Percentiles rank a stretch among this genome's conserved stretches.
These are phyloP conservation scores for Phyllostomus discolor DNA, from an alignment of 2,113 vertebrate species.

Conservation along the genomic window DNA sequence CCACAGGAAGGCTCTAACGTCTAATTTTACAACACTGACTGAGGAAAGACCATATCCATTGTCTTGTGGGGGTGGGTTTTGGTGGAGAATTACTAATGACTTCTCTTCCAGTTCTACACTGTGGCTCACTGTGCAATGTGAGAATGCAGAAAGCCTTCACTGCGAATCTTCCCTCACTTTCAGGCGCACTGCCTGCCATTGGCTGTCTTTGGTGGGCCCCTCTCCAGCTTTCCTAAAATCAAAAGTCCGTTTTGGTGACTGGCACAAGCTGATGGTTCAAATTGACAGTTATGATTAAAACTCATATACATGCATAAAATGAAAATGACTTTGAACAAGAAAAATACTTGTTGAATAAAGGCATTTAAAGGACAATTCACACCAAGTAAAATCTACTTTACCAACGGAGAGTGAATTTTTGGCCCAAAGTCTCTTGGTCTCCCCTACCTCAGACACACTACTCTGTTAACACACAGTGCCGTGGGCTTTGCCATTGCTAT, in stretches of 20 bases:
- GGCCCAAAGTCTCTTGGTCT: neutral
- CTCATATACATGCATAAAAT: neutral
- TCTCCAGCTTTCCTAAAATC: neutral
- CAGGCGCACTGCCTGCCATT: rapidly evolving
- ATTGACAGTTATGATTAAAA: neutral
- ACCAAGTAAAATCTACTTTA: neutral
- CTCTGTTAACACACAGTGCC: neutral
- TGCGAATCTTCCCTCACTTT: neutral
- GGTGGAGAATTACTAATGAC: neutral
- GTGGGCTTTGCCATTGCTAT: neutral
- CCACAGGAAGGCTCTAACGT: neutral
- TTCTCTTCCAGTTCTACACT: neutral
- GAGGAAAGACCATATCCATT: neutral
- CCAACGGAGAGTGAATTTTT: neutral
- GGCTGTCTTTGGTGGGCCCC: neutral
- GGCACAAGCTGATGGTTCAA: neutral
- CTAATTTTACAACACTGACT: neutral
- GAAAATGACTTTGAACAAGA: neutral
- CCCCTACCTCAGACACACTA: neutral
- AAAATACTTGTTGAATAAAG: neutral
- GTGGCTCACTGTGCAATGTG: neutral
- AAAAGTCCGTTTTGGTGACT: neutral
- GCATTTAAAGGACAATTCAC: neutral
- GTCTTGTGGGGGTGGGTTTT: neutral
- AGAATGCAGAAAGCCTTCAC: neutral